Evolutionary conservation across 2,797 vertebrate genomes (phyloP).

Genomic region (Pantherophis alleghaniensis): DNA sequence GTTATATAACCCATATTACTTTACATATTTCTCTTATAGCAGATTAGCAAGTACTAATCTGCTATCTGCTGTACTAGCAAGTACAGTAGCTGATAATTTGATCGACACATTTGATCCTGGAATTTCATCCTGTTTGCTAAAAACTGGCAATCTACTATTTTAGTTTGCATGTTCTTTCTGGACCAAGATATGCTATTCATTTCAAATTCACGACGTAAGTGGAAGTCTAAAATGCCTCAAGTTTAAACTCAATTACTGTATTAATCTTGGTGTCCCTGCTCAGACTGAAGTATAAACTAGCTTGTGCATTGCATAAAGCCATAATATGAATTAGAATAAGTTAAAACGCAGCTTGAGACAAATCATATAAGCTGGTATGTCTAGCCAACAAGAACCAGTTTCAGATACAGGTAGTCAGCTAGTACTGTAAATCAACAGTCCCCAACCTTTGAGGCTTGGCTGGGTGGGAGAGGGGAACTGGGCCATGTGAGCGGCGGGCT

Average conservation of each 20-base stretch:
- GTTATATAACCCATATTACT: neutral
- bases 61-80: no score
- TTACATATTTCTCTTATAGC: neutral
- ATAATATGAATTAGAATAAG: neutral
- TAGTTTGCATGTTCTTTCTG: neutral
- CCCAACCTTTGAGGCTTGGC: neutral
- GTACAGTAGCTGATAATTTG: neutral
- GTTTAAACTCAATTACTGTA: neutral
- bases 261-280: neutral
- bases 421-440: neutral
- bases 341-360: neutral
- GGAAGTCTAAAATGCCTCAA: neutral
- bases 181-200: neutral
- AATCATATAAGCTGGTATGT: neutral
- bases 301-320: neutral
- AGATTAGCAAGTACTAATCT: neutral
- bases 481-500: rapidly evolving
- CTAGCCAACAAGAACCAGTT: neutral
- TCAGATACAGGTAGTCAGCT: neutral
- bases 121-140: neutral
- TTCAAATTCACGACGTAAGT: neutral
- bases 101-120: neutral
- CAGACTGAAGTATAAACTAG: neutral
- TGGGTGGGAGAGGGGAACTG: neutral
- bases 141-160: neutral